Conservation (phyloP, 2,888 invertebrate species). For the Amphimallon solstitiale region DNA sequence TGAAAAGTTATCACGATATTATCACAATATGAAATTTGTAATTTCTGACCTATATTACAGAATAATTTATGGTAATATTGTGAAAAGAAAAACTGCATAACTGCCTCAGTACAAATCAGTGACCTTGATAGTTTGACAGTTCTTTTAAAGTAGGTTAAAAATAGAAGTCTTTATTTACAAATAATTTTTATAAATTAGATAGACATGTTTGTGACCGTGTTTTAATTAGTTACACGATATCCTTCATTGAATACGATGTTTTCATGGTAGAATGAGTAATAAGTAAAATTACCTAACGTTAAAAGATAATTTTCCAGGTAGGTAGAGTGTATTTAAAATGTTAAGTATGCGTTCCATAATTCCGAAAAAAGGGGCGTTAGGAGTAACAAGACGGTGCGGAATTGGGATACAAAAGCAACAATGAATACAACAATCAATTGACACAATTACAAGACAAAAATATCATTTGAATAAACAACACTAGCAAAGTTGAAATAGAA, state of each 20-base stretch:
- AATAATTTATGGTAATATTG: too few species aligned
- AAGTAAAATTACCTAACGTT: neutral
- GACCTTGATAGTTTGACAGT: conserved; percentile 37
- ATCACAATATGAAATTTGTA: too few species aligned
- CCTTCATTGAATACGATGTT: neutral
- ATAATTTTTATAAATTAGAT: conserved; percentile 8
- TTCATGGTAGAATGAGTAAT: neutral
- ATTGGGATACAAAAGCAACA: conserved; percentile 6
- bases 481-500: neutral
- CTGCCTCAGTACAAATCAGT: neutral
- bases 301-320: neutral
- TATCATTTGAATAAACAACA: conserved; percentile 4
- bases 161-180: conserved; percentile 37
- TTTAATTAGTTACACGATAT: neutral
- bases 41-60: too few species aligned
- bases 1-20: too few species aligned
- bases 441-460: conserved; percentile 25
- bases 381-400: too few species aligned
- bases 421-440: conserved; percentile 9
- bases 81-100: too few species aligned
- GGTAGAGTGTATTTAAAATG: neutral
- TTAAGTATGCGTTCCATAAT: neutral
- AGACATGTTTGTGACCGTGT: neutral
- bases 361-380: neutral
- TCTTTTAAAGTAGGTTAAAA: conserved; percentile 36